Evolutionary conservation across 2,888 invertebrate species (phyloP), one percentile per base, ranked within the genome.

Genomic region (Acronicta leporina): DNA sequence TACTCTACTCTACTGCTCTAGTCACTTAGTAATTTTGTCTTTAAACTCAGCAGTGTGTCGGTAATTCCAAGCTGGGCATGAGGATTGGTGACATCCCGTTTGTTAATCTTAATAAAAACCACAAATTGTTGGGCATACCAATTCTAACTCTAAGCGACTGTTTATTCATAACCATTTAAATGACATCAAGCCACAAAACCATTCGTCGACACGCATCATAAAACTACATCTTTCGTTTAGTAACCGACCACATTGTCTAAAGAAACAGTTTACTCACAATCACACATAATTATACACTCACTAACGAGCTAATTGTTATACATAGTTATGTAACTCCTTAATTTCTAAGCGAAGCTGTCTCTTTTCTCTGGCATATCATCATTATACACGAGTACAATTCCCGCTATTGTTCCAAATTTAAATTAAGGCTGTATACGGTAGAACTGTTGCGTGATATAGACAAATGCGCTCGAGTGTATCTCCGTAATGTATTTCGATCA

Each of bases 271-370:
- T 60, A 79, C 68, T 59, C 70, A 66, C 64, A 68, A 71, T 62
- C 71, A 70, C 63, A 69, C 63, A 65, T 66, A 65, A 71, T 79
- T 77, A 75, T 64, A 55, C 67, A 72, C 56, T 56, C 68, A 72
- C 74, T 74, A 79, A 72, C 69, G 60, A 79, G 78, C 67, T 80
- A 75, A 80, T 80, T 75, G 72, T 79, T 78, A 81, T n/a, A n/a
- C n/a, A n/a, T 69, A 75, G 67, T 88, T 88, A 80, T 75, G 73
- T 75, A 87, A 88, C 43, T 69, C 63, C 73, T 74, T 83, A 84
- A 86, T 88, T 81, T 83, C 83, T 77, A 80, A 74, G 61, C 48
- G 76, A 75, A 84, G 82, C 80, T 80, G 83, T 86, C 85, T 85
- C 83, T 87, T 85, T 88, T 86, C 86, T 79, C 82, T 75, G 68